A percentile compares a stretch with the other conserved stretches of the same genome.
phyloP scores from a whole-genome alignment of 2,113 vertebrate genomes.

The Atrichornis clamosus region DNA sequence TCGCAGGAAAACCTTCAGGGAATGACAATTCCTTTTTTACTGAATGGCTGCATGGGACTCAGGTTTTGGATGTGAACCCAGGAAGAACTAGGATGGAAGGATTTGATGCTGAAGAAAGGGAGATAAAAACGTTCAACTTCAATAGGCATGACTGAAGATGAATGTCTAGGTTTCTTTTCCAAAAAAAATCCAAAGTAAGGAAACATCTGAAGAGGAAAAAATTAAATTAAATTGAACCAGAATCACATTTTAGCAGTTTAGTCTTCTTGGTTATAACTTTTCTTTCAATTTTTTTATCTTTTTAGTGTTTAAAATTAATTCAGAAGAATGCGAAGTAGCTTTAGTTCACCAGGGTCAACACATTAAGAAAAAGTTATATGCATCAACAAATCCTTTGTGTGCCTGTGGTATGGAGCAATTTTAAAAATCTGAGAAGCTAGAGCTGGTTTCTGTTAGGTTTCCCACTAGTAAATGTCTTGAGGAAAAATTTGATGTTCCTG shows the following conservation, averaged over 20 bases:
- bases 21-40: neutral
- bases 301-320: neutral
- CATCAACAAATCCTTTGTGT: neutral
- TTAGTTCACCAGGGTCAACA: neutral
- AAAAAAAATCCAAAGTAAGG: neutral
- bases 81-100: neutral
- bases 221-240: neutral
- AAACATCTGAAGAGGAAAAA: neutral
- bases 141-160: neutral
- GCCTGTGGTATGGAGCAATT: neutral
- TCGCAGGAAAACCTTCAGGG: neutral
- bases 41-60: neutral
- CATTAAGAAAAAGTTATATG: neutral
- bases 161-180: neutral
- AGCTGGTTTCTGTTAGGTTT: neutral
- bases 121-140: neutral
- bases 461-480: neutral
- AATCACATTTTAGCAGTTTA: neutral
- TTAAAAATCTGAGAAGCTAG: neutral
- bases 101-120: neutral
- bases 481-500: neutral
- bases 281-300: neutral
- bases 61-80: neutral
- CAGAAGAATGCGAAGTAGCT: neutral
- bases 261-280: neutral